Conservation (phyloP, 2,797 vertebrate species). For the Anolis apletophallus region DNA sequence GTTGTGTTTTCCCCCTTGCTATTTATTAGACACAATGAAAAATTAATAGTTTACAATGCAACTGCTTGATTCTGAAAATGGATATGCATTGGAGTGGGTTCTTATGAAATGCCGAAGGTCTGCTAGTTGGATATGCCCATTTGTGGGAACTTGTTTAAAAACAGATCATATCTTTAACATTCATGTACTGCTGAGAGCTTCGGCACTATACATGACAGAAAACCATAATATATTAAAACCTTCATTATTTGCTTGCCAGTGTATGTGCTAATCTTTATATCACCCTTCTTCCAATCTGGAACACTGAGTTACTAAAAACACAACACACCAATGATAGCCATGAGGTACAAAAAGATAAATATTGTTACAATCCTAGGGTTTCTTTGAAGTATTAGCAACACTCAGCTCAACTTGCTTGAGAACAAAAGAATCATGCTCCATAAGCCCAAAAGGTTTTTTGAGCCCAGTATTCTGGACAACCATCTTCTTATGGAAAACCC, state of each 20-base stretch:
- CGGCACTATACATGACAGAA: conserved; percentile 18
- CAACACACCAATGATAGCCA: background rate
- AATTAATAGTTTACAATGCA: conserved; percentile 70
- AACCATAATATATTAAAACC: background rate
- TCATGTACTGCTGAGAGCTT: conserved; percentile 29
- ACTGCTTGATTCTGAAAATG: conserved; percentile 61
- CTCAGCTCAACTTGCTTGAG: background rate
- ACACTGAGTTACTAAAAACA: background rate
- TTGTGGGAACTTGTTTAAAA: conserved; percentile 49
- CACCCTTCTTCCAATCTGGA: background rate
- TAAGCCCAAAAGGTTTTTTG: background rate
- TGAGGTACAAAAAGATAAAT: background rate
- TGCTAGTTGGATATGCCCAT: conserved; percentile 44
- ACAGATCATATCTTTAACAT: background rate
- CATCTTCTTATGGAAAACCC: background rate
- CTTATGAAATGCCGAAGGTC: conserved; percentile 33
- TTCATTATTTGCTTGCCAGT: background rate
- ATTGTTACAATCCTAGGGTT: no score
- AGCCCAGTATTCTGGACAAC: background rate
- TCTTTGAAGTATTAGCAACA: no score
- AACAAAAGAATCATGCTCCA: background rate
- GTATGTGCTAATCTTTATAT: background rate
- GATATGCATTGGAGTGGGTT: conserved; percentile 56
- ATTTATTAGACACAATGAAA: conserved; percentile 75
- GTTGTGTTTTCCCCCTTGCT: conserved; percentile 55